A percentile compares a stretch with the other conserved stretches of the same genome.
phyloP scores from a whole-genome alignment of 2,113 vertebrate genomes.

The Proterorhinus semilunaris region DNA sequence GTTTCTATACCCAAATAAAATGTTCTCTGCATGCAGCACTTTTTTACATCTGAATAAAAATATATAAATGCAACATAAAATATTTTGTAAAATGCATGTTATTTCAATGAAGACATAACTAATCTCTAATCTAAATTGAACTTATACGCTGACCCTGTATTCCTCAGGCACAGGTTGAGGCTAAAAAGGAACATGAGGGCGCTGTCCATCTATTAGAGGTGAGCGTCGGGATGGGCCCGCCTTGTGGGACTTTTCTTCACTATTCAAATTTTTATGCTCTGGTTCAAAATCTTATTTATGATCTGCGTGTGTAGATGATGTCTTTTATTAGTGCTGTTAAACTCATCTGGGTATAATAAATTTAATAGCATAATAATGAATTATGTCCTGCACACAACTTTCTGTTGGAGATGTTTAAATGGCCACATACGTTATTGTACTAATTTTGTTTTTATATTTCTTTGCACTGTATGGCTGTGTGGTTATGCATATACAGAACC shows the following conservation, averaged over 20 bases:
- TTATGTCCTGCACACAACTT: slow-evolving; percentile 8
- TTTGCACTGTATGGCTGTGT: slow-evolving; percentile 79
- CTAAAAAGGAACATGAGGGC: slow-evolving; percentile 97
- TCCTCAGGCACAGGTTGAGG: slow-evolving; percentile 96
- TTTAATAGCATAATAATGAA: slow-evolving; percentile 6
- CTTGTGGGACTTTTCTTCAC: slow-evolving; percentile 23
- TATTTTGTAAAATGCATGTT: slow-evolving; percentile 3
- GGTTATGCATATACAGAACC: slow-evolving; percentile 89
- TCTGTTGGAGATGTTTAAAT: slow-evolving; percentile 61
- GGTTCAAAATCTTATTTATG: slow-evolving; percentile 5
- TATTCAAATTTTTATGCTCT: slow-evolving; percentile 18
- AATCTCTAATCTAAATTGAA: slow-evolving; percentile 41
- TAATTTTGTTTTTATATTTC: slow-evolving; percentile 77
- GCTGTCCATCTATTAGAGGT: slow-evolving; percentile 98
- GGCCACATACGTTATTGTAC: slow-evolving; percentile 64
- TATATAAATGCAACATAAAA: neutral
- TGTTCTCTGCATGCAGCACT: neutral
- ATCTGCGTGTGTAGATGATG: slow-evolving; percentile 2
- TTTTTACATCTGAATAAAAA: neutral
- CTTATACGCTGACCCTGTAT: slow-evolving; percentile 56
- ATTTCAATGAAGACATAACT: slow-evolving; percentile 16
- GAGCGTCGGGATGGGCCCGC: slow-evolving; percentile 65
- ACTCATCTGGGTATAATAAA: slow-evolving; percentile 6
- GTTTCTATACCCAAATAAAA: no score
- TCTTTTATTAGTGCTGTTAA: slow-evolving; percentile 20